These are phyloP conservation scores for Danio jaintianensis DNA, from an alignment of 2,797 vertebrate species.

Conservation along the genomic window DNA sequence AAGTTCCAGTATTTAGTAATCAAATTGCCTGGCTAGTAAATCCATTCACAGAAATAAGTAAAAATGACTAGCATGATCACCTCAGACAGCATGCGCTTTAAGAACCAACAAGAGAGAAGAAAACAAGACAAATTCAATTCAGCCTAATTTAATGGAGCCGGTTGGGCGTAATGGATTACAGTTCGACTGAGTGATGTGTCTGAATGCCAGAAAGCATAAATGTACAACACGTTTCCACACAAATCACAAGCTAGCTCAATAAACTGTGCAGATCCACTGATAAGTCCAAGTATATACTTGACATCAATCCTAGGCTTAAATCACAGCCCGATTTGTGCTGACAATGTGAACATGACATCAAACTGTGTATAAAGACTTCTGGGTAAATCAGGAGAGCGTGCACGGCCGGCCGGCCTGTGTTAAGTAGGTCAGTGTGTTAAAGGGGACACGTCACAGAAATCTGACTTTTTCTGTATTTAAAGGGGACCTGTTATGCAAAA, in stretches of 20 bases:
- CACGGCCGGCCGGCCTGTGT: conserved; percentile 33
- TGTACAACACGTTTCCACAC: conserved; percentile 18
- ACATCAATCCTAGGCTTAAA: conserved; percentile 27
- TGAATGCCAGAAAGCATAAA: conserved; percentile 13
- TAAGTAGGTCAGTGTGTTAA: conserved; percentile 63
- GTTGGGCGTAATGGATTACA: conserved; percentile 12
- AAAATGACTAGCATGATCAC: background rate
- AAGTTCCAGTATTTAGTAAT: background rate
- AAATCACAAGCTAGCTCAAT: conserved; percentile 20
- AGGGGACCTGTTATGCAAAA: no score
- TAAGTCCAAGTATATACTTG: conserved; percentile 4
- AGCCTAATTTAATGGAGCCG: conserved; percentile 21
- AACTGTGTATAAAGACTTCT: conserved; percentile 18
- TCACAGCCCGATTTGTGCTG: conserved; percentile 14
- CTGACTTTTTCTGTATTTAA: no score
- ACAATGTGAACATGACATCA: conserved; percentile 27
- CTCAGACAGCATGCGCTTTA: conserved; percentile 8
- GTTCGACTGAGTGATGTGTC: conserved; percentile 24
- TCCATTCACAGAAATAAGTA: background rate
- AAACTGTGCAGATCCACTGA: background rate
- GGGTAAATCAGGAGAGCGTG: background rate
- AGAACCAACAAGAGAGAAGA: conserved; percentile 10
- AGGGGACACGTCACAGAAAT: no score
- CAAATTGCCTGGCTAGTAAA: background rate
- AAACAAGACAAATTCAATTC: conserved; percentile 40